Conservation (phyloP, 2,113 vertebrate genomes). For the Mormyrus lacerda region DNA sequence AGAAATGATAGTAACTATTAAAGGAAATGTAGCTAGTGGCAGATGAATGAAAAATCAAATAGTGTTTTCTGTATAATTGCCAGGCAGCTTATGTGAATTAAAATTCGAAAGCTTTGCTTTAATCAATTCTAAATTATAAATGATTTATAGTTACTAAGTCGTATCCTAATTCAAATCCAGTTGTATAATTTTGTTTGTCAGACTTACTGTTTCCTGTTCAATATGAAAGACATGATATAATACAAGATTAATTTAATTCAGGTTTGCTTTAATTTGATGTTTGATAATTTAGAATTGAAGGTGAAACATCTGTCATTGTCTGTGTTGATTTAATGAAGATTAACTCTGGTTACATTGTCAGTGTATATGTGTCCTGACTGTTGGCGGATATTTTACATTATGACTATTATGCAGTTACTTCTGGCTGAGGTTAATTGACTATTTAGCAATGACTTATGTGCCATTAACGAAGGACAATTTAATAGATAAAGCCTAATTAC, state of each 20-base stretch:
- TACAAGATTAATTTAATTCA: neutral
- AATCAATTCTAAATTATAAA: neutral
- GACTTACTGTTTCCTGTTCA: neutral
- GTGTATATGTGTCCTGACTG: neutral
- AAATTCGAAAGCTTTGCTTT: neutral
- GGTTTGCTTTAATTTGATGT: neutral
- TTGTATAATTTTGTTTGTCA: neutral
- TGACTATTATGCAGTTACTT: neutral
- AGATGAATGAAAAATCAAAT: neutral
- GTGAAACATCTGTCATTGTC: neutral
- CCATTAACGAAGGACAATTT: neutral
- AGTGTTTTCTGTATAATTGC: neutral
- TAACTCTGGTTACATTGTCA: neutral
- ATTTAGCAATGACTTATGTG: neutral
- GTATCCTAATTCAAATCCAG: neutral
- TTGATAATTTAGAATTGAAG: neutral
- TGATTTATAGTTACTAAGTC: neutral
- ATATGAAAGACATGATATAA: neutral
- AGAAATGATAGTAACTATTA: neutral
- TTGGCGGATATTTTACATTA: neutral
- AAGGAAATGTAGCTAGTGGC: neutral
- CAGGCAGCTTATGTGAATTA: neutral
- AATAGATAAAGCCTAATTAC: neutral
- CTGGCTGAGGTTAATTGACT: neutral
- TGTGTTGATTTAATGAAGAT: neutral